phyloP scores from a whole-genome alignment of 2,888 invertebrate genomes.

The Balanococcus diminutus region DNA sequence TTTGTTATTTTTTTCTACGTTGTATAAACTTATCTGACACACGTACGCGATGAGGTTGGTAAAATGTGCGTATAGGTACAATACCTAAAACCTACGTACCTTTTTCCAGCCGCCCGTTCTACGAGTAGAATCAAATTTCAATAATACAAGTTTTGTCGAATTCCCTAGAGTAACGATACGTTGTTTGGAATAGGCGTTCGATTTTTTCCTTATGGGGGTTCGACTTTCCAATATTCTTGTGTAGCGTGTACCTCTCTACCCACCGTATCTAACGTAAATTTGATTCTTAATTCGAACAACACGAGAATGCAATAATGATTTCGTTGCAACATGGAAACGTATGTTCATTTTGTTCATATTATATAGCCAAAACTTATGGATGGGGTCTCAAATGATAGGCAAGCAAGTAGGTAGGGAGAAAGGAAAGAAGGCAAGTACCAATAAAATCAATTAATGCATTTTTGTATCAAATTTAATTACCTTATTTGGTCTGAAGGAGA shows the following conservation, averaged over 20 bases:
- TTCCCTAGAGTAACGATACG: not conserved
- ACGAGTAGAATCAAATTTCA: conserved; percentile 21
- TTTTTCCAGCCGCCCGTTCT: too few species aligned
- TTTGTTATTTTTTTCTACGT: conserved; percentile 9
- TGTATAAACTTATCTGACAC: not conserved
- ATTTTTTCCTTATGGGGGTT: not conserved
- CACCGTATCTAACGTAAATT: not conserved
- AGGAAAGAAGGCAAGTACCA: too few species aligned
- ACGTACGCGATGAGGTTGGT: not conserved
- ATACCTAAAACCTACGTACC: too few species aligned
- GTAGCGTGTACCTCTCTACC: not conserved
- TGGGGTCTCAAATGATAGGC: too few species aligned
- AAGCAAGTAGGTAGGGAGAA: too few species aligned
- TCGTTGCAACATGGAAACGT: not conserved
- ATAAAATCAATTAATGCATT: too few species aligned
- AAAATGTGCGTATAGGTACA: not conserved
- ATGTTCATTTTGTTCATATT: too few species aligned
- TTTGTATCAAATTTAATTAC: too few species aligned
- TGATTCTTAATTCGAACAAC: not conserved
- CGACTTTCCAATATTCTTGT: not conserved
- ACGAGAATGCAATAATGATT: not conserved
- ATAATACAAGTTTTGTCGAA: conserved; percentile 7
- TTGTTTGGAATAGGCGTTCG: not conserved
- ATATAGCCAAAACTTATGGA: too few species aligned
- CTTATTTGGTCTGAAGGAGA: too few species aligned